Evolutionary conservation across 1,140 invertebrate species (phyloP).

Genomic region (Lethrus apterus): DNA sequence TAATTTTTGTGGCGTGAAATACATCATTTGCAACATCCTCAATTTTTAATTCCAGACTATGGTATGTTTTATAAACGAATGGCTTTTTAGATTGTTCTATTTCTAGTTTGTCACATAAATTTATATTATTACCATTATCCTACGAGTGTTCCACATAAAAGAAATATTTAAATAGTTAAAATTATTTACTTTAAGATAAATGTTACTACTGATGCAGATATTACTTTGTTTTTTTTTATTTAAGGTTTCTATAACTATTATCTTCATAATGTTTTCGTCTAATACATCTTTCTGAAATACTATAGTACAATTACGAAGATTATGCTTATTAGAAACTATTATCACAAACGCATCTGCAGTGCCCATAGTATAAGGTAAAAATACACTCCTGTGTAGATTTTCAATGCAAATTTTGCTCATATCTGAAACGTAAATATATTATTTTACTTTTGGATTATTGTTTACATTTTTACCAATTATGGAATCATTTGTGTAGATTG

Average conservation of each 20-base stretch:
- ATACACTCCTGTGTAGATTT: conserved; percentile 6
- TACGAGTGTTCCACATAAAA: not conserved
- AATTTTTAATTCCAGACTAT: conserved; percentile 1
- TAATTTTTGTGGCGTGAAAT: not conserved
- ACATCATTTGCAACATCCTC: not conserved
- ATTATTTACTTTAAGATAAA: conserved; percentile 2
- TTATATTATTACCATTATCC: conserved; percentile 4
- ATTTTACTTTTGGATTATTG: too few species aligned
- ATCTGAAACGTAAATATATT: conserved; percentile 10
- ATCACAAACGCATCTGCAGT: conserved; percentile 1
- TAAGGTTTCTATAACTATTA: conserved; percentile 7
- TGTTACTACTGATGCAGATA: not conserved
- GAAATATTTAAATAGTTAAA: too few species aligned
- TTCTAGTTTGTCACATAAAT: conserved; percentile 2
- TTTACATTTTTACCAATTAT: too few species aligned
- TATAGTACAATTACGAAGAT: not conserved
- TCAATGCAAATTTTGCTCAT: conserved; percentile 7
- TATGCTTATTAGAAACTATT: conserved; percentile 1
- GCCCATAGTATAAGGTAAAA: conserved; percentile 6
- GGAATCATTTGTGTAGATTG: too few species aligned
- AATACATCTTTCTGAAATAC: conserved; percentile 6
- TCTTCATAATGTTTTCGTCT: conserved; percentile 1
- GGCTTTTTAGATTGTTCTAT: not conserved
- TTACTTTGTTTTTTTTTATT: not conserved
- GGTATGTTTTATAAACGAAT: conserved; percentile 6